Conservation (phyloP, 2,113 vertebrate genomes). For the Neofelis nebulosa region DNA sequence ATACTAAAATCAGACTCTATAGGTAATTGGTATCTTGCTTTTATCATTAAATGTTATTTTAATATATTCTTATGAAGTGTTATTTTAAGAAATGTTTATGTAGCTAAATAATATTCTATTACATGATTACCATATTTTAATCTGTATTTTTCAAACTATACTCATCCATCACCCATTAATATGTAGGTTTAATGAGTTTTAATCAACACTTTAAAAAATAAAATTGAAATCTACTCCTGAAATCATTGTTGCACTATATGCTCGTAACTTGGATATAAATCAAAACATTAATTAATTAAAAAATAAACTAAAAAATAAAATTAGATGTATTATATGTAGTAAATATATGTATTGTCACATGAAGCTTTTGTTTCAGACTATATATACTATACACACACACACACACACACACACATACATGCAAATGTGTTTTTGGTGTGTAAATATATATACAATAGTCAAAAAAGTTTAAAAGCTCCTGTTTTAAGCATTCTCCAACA, state of each 20-base stretch:
- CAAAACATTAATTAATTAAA: too few relatives aligned
- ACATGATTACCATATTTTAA: background rate
- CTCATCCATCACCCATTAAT: background rate
- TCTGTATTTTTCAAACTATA: background rate
- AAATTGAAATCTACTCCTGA: too few relatives aligned
- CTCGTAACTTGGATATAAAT: too few relatives aligned
- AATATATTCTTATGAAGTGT: background rate
- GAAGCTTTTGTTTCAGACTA: background rate
- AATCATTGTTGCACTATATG: too few relatives aligned
- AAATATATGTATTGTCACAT: background rate
- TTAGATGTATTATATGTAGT: background rate
- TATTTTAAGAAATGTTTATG: constrained; percentile 51
- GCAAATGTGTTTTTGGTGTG: background rate
- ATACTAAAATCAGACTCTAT: background rate
- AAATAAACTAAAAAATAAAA: background rate
- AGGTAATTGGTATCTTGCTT: background rate
- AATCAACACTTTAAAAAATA: background rate
- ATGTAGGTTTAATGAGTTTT: background rate
- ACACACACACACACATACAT: background rate
- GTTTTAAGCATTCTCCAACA: background rate
- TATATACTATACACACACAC: background rate
- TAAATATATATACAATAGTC: background rate
- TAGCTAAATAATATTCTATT: constrained; percentile 32
- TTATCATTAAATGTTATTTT: background rate
- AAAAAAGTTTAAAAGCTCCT: background rate